Conservation (phyloP, 1,140 invertebrate genomes). For the Apis cerana region DNA sequence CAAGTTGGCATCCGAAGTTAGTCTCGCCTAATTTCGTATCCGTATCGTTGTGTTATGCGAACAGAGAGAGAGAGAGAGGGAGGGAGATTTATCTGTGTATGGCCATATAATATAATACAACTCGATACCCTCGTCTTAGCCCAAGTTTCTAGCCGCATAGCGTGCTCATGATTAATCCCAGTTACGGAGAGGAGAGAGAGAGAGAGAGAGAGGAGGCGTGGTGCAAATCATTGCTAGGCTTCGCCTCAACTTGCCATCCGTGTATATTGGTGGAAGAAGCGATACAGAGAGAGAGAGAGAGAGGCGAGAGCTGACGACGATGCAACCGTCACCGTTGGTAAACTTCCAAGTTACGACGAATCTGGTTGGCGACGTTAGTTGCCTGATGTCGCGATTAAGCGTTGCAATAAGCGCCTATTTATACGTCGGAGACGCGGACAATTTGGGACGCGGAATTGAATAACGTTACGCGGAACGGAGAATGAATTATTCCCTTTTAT, state of each 20-base stretch:
- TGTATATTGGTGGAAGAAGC: constrained; percentile 63
- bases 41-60: constrained; percentile 31
- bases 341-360: constrained; percentile 49
- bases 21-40: constrained; percentile 55
- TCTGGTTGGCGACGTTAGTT: constrained; percentile 40
- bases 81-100: constrained; percentile 36
- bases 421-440: constrained; percentile 24
- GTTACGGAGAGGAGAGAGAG: constrained; percentile 30
- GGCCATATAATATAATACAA: constrained; percentile 45
- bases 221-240: constrained; percentile 60
- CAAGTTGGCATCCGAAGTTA: constrained; percentile 47
- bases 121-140: constrained; percentile 51
- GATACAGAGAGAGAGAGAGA: constrained; percentile 48
- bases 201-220: constrained; percentile 3
- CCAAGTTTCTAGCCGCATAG: constrained; percentile 43
- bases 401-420: constrained; percentile 45
- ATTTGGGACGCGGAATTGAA: constrained; percentile 41
- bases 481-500: too few relatives aligned
- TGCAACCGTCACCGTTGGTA: constrained; percentile 57
- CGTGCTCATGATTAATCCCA: constrained; percentile 59
- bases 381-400: constrained; percentile 53
- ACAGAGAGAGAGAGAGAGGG: not conserved
- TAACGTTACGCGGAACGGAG: not conserved
- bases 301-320: constrained; percentile 6
- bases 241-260: constrained; percentile 43